Evolutionary conservation across 23 tunicate species (phyloP), one percentile per base, ranked within the genome.

Genomic region (Botrylloides violaceus): DNA sequence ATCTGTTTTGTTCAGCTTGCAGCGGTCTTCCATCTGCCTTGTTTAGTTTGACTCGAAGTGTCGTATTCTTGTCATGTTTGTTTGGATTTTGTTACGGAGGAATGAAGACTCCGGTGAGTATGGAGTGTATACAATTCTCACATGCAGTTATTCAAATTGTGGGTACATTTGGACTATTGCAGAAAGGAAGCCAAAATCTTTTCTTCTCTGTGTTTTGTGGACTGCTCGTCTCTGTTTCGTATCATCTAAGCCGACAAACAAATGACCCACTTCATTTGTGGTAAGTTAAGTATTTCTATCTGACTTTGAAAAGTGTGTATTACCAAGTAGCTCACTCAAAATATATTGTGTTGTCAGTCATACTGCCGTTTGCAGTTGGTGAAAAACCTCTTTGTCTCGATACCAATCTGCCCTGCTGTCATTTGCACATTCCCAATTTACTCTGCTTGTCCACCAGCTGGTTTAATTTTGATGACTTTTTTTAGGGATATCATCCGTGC

Each of bases 201-300:
- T 55, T 90, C 30, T 90, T 83, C 61, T 90, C 97, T 1, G 81
- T 68, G 3, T 90, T 90, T 73, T 83, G 92, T 56, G 97, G 97
- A 3, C 50, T 83, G 32, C 66, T 90, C 1, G 78, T 83, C 2
- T 78, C 90, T 9, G 59, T 78, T 7, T 83, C 86, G 18, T 90
- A 90, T 62, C 97, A 90, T 49, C 47, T 90, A 7, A 90, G 97
- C 66, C 53, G 97, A 22, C 97, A 90, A 38, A 90, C 82, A 0
- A 90, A 81, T 47, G 76, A 88, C 4, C 90, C 85, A 29, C 49
- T 49, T 34, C 57, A 29, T 22, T 21, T 83, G 24, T 90, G 97
- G 97, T 90, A 59, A 73, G 77, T 38, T 63, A 59, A 18, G 19
- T 22, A 59, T 15, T 43, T 43, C n/a, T n/a, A n/a, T n/a, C n/a